A percentile compares a stretch with the other conserved stretches of the same genome.
phyloP scores from a whole-genome alignment of 2,888 invertebrate species.

The Trachelus troglodyta region DNA sequence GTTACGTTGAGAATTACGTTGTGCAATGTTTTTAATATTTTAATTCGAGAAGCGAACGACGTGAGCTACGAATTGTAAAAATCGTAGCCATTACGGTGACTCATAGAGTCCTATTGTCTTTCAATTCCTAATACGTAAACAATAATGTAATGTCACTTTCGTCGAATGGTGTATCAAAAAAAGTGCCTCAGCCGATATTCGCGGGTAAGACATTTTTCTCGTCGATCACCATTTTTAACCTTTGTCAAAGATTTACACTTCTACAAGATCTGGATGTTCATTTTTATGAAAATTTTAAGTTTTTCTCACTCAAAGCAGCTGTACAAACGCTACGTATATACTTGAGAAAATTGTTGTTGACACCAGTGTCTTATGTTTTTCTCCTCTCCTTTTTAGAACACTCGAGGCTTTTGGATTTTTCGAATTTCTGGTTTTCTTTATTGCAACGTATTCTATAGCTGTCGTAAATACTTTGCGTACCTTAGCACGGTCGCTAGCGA shows the following conservation, averaged over 20 bases:
- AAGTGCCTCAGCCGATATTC: neutral
- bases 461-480: too few species aligned
- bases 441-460: too few species aligned
- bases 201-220: slow-evolving; percentile 4
- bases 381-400: too few species aligned
- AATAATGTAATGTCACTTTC: neutral
- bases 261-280: neutral
- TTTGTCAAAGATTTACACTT: neutral
- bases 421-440: too few species aligned
- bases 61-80: too few species aligned
- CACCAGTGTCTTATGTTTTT: too few species aligned
- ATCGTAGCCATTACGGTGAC: too few species aligned
- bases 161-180: neutral
- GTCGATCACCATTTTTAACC: neutral
- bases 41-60: too few species aligned
- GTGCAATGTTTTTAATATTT: neutral
- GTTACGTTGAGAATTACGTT: neutral
- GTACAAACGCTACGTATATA: neutral
- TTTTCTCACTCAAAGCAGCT: neutral
- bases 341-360: neutral
- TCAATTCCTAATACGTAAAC: neutral
- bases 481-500: too few species aligned
- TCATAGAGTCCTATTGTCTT: too few species aligned
- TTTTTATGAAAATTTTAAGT: neutral
- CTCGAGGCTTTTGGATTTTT: too few species aligned